Percentiles rank a stretch among this genome's conserved stretches.
These are phyloP conservation scores for Calidris pygmaea DNA, from an alignment of 2,113 vertebrate genomes.

Conservation along the genomic window DNA sequence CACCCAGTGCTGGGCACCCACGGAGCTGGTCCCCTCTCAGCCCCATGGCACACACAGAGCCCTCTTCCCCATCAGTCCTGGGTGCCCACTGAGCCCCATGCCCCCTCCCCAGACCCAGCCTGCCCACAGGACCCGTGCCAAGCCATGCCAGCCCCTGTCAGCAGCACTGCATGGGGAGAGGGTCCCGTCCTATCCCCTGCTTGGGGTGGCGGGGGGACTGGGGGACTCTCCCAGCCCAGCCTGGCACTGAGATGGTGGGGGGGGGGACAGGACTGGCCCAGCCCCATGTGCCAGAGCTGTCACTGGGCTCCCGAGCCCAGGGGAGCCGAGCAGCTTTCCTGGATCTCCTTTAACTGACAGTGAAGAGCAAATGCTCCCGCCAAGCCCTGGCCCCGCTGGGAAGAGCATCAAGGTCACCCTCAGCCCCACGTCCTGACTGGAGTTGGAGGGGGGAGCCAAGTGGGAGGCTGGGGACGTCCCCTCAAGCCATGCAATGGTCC, in stretches of 20 bases:
- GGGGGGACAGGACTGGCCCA: background rate
- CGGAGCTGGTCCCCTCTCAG: accelerated
- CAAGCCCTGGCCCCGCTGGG: accelerated
- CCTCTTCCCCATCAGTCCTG: accelerated
- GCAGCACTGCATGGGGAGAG: background rate
- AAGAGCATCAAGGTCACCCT: conserved; percentile 43
- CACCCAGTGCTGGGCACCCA: background rate
- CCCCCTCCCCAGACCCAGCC: too few species aligned
- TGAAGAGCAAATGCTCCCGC: background rate
- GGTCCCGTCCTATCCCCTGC: accelerated
- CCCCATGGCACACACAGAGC: background rate
- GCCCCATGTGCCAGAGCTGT: accelerated
- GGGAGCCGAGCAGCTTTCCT: background rate
- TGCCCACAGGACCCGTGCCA: accelerated
- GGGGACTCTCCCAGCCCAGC: background rate
- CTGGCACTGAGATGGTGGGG: too few species aligned
- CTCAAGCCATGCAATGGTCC: accelerated
- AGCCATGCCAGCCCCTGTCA: background rate
- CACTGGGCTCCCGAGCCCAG: accelerated
- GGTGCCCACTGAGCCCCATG: background rate
- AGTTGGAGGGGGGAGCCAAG: accelerated
- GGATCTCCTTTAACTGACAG: background rate
- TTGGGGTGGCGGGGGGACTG: accelerated
- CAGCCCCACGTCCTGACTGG: accelerated
- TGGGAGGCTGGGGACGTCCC: background rate